Evolutionary conservation across 2,797 vertebrate species (phyloP), one percentile per base, ranked within the genome.

Genomic region (Sebastes melanostomus): DNA sequence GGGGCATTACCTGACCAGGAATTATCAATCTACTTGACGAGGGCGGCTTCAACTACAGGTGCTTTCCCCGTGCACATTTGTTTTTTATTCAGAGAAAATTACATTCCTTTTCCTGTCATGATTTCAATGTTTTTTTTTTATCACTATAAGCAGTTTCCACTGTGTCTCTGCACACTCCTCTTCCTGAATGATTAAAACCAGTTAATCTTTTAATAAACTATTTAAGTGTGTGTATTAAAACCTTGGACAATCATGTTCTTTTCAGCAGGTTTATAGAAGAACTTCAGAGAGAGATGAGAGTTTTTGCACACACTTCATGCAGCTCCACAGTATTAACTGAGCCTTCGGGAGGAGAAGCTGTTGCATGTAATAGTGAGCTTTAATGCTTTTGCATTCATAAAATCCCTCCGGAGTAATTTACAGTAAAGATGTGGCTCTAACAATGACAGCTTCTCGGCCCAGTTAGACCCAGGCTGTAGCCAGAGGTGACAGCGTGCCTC

Each of bases 371-470:
- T 10, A 25, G 24, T 9, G 42, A 65, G 6, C 50, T 81, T 52
- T 75, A 65, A 56, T 25, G 38, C 46, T 56, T 79, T 3, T 38
- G 25, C 61, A 69, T 80, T 56, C n/a, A 60, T 46, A 32, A 78
- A 72, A 65, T 27, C 59, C 72, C 72, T 66, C 10, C 6, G 10
- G 55, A 69, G 52, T 63, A 3, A 66, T 79, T 80, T 56, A 36
- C 66, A 63, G 61, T 72, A 10, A 60, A 70, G 29, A 56, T 6
- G 12, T 0, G 11, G 58, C 66, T 75, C 52, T 50, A 32, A 59
- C 56, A 27, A 59, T 27, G 67, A 73, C 84, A 55, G 68, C 42
- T 34, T 46, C 77, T 54, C 65, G 20, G 56, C 25, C 0, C 18
- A 32, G 52, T 77, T 46, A 77, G 67, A 76, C 54, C 25, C 32